phyloP scores from a whole-genome alignment of 2,888 invertebrate species.

The Gryllus longicercus region DNA sequence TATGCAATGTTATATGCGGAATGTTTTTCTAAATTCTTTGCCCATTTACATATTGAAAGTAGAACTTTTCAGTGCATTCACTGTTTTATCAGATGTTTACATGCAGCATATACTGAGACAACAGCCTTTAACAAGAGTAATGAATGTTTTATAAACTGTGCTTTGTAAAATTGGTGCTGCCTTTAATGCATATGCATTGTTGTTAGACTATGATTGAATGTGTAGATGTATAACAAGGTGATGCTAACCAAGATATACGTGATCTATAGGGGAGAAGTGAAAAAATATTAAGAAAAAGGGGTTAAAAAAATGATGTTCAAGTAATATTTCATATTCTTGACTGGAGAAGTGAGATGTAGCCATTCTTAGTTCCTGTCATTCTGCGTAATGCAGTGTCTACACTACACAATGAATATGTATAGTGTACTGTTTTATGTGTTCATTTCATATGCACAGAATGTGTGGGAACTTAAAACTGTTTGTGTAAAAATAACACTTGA shows the following conservation, averaged over 20 bases:
- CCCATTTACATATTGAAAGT: too few relatives aligned
- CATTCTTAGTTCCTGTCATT: slow-evolving; percentile 17
- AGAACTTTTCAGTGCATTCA: too few relatives aligned
- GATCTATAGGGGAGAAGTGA: not conserved
- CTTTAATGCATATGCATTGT: slow-evolving; percentile 17
- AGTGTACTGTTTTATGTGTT: not conserved
- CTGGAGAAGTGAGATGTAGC: not conserved
- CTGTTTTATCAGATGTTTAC: too few relatives aligned
- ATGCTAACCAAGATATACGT: not conserved
- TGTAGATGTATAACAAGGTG: not conserved
- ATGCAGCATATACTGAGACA: too few relatives aligned
- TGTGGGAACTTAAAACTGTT: not conserved
- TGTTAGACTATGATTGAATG: not conserved
- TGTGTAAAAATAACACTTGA: not conserved
- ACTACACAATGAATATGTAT: not conserved
- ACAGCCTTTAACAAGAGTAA: not conserved
- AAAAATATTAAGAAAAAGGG: not conserved
- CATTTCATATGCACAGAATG: not conserved
- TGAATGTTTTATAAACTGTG: not conserved
- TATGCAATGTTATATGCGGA: too few relatives aligned
- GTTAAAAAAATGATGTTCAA: too few relatives aligned
- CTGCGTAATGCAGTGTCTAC: not conserved
- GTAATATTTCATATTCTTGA: too few relatives aligned
- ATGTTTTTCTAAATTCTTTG: too few relatives aligned
- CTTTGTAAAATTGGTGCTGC: slow-evolving; percentile 11